Conservation (phyloP, 1,140 invertebrate genomes). For the Drosophila tsacasi region DNA sequence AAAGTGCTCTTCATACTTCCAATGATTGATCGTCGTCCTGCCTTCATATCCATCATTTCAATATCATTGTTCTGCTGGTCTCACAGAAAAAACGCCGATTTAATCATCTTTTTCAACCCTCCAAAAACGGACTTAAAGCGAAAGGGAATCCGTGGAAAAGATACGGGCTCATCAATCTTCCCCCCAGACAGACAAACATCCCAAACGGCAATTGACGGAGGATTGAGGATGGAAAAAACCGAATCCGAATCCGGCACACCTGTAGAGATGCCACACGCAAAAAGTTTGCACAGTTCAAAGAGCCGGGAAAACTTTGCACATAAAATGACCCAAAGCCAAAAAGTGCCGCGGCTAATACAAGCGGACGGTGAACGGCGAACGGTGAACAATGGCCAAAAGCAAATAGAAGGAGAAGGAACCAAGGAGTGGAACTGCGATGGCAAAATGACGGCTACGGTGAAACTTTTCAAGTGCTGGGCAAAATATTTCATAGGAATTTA, state of each 20-base stretch:
- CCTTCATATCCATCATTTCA: conserved; percentile 45
- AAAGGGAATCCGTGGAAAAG: conserved; percentile 7
- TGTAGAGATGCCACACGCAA: conserved; percentile 65
- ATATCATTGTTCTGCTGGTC: conserved; percentile 13
- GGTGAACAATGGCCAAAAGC: conserved; percentile 50
- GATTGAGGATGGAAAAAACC: conserved; percentile 6
- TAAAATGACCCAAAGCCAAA: conserved; percentile 73
- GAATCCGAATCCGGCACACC: conserved; percentile 52
- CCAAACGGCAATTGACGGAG: conserved; percentile 39
- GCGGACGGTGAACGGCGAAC: conserved; percentile 50
- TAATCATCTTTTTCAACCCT: conserved; percentile 47
- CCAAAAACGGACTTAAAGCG: conserved; percentile 26
- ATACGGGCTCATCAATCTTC: conserved; percentile 71
- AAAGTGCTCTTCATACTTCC: conserved; percentile 22
- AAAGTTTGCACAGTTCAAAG: conserved; percentile 70
- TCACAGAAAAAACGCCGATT: conserved; percentile 8
- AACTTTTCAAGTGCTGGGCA: conserved; percentile 79
- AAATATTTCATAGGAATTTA: conserved; percentile 81
- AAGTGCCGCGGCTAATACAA: conserved; percentile 75
- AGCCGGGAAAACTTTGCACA: conserved; percentile 66
- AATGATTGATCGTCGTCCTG: conserved; percentile 52
- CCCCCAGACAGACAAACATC: conserved; percentile 33
- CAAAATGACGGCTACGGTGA: conserved; percentile 27
- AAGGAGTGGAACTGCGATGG: conserved; percentile 1
- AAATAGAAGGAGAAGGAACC: conserved; percentile 19